phyloP scores from a whole-genome alignment of 1,140 invertebrate species.

The Zaprionus davidi region DNA sequence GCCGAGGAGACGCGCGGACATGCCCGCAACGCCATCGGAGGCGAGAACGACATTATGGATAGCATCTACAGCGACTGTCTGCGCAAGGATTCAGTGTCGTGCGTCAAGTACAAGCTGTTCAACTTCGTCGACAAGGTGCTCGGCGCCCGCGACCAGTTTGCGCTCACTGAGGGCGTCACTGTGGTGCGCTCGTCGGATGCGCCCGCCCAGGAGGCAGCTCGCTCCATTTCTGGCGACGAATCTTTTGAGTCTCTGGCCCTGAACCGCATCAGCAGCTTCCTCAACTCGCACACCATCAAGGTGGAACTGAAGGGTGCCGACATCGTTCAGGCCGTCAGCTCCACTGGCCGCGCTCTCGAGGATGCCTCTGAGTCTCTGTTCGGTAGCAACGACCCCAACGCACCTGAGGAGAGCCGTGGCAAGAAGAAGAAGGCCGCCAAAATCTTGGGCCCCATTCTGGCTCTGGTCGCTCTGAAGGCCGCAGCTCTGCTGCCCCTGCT shows the following conservation, averaged over 20 bases:
- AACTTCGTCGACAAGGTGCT: constrained; percentile 92
- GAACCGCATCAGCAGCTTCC: constrained; percentile 89
- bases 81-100: constrained; percentile 91
- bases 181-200: constrained; percentile 90
- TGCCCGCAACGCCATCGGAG: constrained; percentile 86
- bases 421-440: constrained; percentile 93
- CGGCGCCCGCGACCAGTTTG: constrained; percentile 90
- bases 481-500: constrained; percentile 91
- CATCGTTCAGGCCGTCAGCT: constrained; percentile 91
- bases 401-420: constrained; percentile 88
- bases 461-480: constrained; percentile 90
- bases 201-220: constrained; percentile 87
- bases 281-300: constrained; percentile 91
- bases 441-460: constrained; percentile 90
- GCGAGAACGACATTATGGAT: constrained; percentile 90
- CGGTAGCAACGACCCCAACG: constrained; percentile 85
- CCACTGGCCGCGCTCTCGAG: constrained; percentile 90
- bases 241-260: constrained; percentile 88
- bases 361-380: constrained; percentile 88
- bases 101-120: constrained; percentile 93
- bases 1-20: constrained; percentile 87
- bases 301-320: constrained; percentile 93
- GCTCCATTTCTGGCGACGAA: constrained; percentile 87
- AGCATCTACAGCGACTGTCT: constrained; percentile 91
- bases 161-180: constrained; percentile 91